These are phyloP conservation scores for Hippoglossus stenolepis DNA, from an alignment of 2,113 vertebrate genomes.

Conservation along the genomic window DNA sequence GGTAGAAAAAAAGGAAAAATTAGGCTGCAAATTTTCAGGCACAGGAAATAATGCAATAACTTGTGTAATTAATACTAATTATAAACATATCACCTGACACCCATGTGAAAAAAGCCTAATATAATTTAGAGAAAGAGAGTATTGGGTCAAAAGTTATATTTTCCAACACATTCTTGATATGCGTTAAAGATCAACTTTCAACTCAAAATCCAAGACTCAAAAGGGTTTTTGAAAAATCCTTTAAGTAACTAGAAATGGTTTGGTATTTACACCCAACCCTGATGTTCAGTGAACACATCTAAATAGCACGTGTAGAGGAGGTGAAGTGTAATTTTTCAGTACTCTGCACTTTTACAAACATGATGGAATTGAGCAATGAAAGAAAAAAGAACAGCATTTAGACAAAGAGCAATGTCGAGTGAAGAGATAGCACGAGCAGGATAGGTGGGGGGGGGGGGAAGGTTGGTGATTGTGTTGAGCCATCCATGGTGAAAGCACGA, in stretches of 20 bases:
- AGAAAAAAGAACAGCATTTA: constrained; percentile 52
- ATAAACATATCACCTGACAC: too few species aligned
- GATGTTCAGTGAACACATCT: constrained; percentile 60
- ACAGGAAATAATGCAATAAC: too few species aligned
- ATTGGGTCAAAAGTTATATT: too few species aligned
- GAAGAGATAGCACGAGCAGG: constrained; percentile 57
- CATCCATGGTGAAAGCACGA: constrained; percentile 61
- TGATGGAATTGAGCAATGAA: constrained; percentile 50
- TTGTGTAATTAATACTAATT: too few species aligned
- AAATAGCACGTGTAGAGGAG: constrained; percentile 55
- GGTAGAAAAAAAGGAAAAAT: too few species aligned
- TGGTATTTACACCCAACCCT: constrained; percentile 51
- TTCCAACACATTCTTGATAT: neutral
- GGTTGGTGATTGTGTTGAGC: constrained; percentile 65
- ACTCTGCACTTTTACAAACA: constrained; percentile 65
- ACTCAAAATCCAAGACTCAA: neutral
- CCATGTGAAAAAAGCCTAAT: too few species aligned
- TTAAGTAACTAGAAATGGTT: constrained; percentile 14
- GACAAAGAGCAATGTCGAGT: constrained; percentile 64
- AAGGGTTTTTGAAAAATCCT: neutral
- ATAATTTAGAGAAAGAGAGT: too few species aligned
- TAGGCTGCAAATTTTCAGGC: too few species aligned
- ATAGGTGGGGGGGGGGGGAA: constrained; percentile 16
- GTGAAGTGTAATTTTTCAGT: constrained; percentile 67
- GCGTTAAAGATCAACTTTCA: neutral